phyloP scores from a whole-genome alignment of 2,888 invertebrate genomes.

The Ectropis crepuscularia region DNA sequence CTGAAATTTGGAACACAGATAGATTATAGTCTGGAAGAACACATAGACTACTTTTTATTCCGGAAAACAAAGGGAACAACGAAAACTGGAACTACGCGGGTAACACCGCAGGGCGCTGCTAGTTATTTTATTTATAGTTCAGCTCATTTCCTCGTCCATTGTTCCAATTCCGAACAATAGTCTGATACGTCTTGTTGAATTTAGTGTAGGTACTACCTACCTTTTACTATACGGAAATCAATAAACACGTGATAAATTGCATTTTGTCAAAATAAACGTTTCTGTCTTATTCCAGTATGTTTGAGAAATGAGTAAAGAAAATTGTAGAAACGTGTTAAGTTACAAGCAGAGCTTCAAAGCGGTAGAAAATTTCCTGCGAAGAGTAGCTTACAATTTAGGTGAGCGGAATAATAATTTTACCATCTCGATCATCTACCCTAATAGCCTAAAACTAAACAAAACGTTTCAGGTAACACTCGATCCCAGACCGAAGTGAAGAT shows the following conservation, averaged over 20 bases:
- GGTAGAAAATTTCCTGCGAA: slow-evolving; percentile 69
- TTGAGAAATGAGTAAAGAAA: slow-evolving; percentile 51
- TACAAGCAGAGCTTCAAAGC: slow-evolving; percentile 66
- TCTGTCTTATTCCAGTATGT: slow-evolving; percentile 26
- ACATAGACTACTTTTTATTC: too few relatives aligned
- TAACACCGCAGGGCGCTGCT: too few relatives aligned
- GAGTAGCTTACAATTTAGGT: slow-evolving; percentile 74
- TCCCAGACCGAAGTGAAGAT: slow-evolving; percentile 80
- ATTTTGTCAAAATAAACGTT: neutral
- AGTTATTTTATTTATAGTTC: too few relatives aligned
- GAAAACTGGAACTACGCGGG: too few relatives aligned
- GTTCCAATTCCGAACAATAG: too few relatives aligned
- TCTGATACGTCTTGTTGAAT: neutral
- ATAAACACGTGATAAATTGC: neutral
- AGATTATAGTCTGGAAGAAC: too few relatives aligned
- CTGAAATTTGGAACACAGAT: too few relatives aligned
- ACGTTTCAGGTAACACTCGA: slow-evolving; percentile 68
- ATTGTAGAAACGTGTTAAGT: slow-evolving; percentile 30
- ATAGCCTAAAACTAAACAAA: neutral
- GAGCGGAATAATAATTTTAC: slow-evolving; percentile 17
- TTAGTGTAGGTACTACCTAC: neutral
- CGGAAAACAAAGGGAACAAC: too few relatives aligned
- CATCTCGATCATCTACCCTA: neutral
- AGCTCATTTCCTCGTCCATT: too few relatives aligned
- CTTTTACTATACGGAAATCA: too few relatives aligned